Percentiles rank a stretch among this genome's conserved stretches.
These are phyloP conservation scores for Beaufortia kweichowensis DNA, from an alignment of 2,113 vertebrate species.

Conservation along the genomic window DNA sequence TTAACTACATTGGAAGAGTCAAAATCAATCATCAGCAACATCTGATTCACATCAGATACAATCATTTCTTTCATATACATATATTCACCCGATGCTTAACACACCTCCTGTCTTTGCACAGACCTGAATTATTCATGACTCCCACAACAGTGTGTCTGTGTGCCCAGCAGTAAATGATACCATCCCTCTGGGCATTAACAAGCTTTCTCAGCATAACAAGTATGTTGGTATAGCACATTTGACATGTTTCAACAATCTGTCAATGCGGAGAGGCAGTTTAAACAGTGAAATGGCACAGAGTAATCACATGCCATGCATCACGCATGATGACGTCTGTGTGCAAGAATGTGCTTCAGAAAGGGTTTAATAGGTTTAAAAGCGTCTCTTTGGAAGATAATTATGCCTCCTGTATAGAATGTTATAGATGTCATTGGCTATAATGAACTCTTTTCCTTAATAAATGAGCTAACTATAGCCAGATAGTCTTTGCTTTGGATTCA, in stretches of 20 bases:
- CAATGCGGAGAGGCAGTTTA: slow-evolving; percentile 14
- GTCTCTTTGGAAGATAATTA: neutral
- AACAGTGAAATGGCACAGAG: neutral
- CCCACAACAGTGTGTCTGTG: slow-evolving; percentile 14
- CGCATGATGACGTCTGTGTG: neutral
- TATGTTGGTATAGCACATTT: slow-evolving; percentile 25
- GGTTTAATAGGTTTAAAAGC: slow-evolving; percentile 21
- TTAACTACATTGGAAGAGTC: slow-evolving; percentile 2
- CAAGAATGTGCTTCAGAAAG: neutral
- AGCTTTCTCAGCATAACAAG: slow-evolving; percentile 40
- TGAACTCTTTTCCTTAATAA: neutral
- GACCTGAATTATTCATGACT: slow-evolving; percentile 39
- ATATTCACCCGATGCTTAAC: neutral
- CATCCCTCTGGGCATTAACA: slow-evolving; percentile 32
- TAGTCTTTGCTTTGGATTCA: neutral
- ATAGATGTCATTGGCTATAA: neutral
- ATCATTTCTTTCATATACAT: slow-evolving; percentile 41
- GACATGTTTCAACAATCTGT: slow-evolving; percentile 44
- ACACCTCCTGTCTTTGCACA: neutral
- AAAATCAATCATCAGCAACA: slow-evolving; percentile 39
- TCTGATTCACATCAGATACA: slow-evolving; percentile 37
- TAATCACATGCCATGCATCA: neutral
- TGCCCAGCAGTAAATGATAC: slow-evolving; percentile 27
- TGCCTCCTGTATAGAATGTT: neutral
- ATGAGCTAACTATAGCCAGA: neutral